Conservation (phyloP, 2,113 vertebrate genomes). For the Thomomys bottae region DNA sequence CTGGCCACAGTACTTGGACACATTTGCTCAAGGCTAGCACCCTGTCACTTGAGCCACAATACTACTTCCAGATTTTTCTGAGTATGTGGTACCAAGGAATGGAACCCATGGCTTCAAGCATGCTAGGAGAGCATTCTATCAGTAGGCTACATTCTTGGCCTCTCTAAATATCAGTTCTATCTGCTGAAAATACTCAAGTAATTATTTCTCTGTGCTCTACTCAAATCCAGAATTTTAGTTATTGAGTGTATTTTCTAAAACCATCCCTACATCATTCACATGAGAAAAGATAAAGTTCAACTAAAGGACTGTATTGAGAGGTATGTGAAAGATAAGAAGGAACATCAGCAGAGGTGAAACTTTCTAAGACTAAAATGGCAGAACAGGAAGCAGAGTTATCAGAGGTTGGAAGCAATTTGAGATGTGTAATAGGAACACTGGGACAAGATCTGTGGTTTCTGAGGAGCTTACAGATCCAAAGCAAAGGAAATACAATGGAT, state of each 20-base stretch:
- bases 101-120: too few relatives aligned
- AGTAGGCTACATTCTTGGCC: too few relatives aligned
- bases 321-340: background rate
- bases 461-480: background rate
- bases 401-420: background rate
- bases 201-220: background rate
- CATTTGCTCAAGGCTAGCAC: too few relatives aligned
- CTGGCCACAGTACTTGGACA: too few relatives aligned
- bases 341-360: background rate
- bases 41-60: too few relatives aligned
- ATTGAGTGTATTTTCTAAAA: background rate
- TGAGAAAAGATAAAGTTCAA: background rate
- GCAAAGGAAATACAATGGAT: background rate
- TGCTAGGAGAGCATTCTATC: too few relatives aligned
- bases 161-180: too few relatives aligned
- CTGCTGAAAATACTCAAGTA: background rate
- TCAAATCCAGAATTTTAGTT: background rate
- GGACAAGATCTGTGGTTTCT: background rate
- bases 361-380: background rate
- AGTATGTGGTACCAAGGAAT: too few relatives aligned
- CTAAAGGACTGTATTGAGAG: background rate
- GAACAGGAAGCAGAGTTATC: background rate
- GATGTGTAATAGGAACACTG: too few relatives aligned
- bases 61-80: too few relatives aligned
- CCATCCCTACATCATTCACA: background rate